A percentile compares a stretch with the other conserved stretches of the same genome.
Evolutionary conservation across 2,113 vertebrate species (phyloP).

Genomic region (Platichthys stellatus): DNA sequence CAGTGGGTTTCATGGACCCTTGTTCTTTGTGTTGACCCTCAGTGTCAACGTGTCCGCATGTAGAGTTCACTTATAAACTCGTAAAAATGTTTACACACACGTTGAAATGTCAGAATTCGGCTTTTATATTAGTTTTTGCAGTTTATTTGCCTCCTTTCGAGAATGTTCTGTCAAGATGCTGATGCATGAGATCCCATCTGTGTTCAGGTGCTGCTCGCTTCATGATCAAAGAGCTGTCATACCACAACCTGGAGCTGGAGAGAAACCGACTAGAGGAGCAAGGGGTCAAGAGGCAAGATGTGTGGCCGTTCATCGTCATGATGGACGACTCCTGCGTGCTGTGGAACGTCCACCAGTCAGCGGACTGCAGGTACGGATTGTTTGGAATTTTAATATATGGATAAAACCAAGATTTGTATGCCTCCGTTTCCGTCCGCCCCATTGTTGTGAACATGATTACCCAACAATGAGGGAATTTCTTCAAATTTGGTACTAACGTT

Average conservation of each 20-base stretch:
- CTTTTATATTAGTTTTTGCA: too few species aligned
- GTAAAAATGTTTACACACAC: too few species aligned
- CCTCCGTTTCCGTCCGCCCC: too few species aligned
- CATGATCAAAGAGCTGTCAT: conserved; percentile 98
- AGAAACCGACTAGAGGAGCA: conserved; percentile 93
- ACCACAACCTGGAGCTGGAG: conserved; percentile 97
- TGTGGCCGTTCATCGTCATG: conserved; percentile 97
- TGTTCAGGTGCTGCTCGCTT: conserved; percentile 92
- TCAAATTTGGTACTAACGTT: too few species aligned
- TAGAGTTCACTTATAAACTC: not conserved
- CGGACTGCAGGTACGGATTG: conserved; percentile 81
- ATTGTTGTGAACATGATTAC: too few species aligned
- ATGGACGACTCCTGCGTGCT: conserved; percentile 98
- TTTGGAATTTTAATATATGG: not conserved
- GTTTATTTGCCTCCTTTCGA: not conserved
- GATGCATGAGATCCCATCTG: conserved; percentile 7
- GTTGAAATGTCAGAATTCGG: too few species aligned
- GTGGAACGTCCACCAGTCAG: conserved; percentile 87
- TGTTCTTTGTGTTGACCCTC: conserved; percentile 1
- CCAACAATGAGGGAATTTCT: too few species aligned
- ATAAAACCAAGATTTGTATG: too few species aligned
- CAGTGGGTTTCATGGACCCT: not conserved
- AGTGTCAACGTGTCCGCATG: not conserved
- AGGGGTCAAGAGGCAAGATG: conserved; percentile 90
- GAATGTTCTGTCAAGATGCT: conserved; percentile 3